Conservation (phyloP, 2,888 invertebrate genomes). For the Hirtodrosophila cameraria region DNA sequence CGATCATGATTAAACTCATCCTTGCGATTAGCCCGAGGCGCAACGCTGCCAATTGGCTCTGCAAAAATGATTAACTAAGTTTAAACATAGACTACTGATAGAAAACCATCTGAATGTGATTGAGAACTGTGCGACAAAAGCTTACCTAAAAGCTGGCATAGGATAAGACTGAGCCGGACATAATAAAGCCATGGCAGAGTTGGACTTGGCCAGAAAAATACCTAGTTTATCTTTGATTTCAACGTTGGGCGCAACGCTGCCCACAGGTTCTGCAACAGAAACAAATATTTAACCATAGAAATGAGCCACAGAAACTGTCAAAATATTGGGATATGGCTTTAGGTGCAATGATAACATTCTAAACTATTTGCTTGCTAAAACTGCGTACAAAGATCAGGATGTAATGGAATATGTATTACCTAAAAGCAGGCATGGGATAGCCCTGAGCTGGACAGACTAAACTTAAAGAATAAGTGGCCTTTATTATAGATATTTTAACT, state of each 20-base stretch:
- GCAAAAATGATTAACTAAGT: slow-evolving; percentile 2
- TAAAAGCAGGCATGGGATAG: slow-evolving; percentile 85
- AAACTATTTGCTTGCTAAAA: background rate
- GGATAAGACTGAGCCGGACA: slow-evolving; percentile 89
- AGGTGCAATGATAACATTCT: slow-evolving; percentile 75
- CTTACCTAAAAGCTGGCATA: slow-evolving; percentile 87
- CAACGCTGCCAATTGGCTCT: slow-evolving; percentile 84
- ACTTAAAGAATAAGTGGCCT: slow-evolving; percentile 84
- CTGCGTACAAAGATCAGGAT: background rate
- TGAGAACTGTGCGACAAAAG: background rate
- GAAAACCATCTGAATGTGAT: slow-evolving; percentile 18
- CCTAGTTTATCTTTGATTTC: slow-evolving; percentile 87
- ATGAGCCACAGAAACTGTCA: background rate
- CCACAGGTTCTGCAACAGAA: slow-evolving; percentile 84
- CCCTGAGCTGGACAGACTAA: slow-evolving; percentile 90
- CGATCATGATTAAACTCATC: slow-evolving; percentile 83
- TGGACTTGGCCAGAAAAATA: slow-evolving; percentile 61
- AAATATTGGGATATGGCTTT: slow-evolving; percentile 85
- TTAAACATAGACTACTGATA: background rate
- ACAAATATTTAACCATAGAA: background rate
- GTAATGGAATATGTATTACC: slow-evolving; percentile 52
- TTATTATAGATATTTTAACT: slow-evolving; percentile 78
- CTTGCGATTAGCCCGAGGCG: slow-evolving; percentile 86
- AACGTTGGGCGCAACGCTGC: slow-evolving; percentile 87
- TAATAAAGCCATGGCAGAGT: slow-evolving; percentile 83